Conservation (phyloP, 2,113 vertebrate species). For the Eulemur rufifrons region DNA sequence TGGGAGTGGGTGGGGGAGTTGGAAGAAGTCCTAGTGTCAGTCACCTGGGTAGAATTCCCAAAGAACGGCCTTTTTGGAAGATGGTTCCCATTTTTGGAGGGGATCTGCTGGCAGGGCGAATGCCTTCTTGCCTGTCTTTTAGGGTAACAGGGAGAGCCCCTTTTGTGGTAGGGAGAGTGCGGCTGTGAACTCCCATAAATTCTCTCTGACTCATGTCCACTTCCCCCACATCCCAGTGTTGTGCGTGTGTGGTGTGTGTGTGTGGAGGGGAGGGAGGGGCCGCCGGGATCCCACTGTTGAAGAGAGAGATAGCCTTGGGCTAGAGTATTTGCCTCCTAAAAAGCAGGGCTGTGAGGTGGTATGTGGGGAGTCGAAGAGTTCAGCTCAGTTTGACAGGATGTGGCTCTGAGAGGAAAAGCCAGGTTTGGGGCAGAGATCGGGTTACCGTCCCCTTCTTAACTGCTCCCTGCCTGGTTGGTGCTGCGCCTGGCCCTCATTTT, state of each 20-base stretch:
- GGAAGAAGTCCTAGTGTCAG: not conserved
- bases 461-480: constrained; percentile 21
- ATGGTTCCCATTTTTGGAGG: not conserved
- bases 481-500: constrained; percentile 34
- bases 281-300: not conserved
- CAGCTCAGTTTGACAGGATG: constrained; percentile 69
- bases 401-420: constrained; percentile 55
- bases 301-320: not conserved
- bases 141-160: not conserved
- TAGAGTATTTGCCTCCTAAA: not conserved
- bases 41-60: not conserved
- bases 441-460: constrained; percentile 50
- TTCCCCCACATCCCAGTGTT: constrained; percentile 27
- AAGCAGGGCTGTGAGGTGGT: not conserved
- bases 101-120: not conserved
- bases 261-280: not conserved
- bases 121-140: not conserved
- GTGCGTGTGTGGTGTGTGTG: not conserved
- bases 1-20: not conserved
- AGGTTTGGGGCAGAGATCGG: constrained; percentile 55
- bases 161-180: not conserved
- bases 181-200: constrained; percentile 31
- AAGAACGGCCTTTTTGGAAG: not conserved
- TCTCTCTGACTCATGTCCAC: constrained; percentile 62
- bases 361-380: not conserved